phyloP scores from a whole-genome alignment of 2,113 vertebrate species.

The Tragelaphus buxtoni region DNA sequence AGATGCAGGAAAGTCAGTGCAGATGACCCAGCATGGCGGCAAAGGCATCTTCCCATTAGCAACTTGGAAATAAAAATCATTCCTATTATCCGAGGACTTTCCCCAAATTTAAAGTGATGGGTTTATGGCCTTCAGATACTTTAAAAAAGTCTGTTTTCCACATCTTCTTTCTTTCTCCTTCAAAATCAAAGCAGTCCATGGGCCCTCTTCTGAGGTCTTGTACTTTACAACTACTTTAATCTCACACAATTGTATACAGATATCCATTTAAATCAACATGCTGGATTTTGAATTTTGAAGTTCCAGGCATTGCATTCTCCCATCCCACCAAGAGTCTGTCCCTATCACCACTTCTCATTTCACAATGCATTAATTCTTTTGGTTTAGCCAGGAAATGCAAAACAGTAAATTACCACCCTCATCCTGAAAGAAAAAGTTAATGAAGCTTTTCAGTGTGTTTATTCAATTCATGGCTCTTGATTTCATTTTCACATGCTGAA shows the following conservation, averaged over 20 bases:
- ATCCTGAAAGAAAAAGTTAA: neutral
- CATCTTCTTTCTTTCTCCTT: neutral
- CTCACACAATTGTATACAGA: neutral
- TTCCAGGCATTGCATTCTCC: neutral
- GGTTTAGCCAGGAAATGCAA: neutral
- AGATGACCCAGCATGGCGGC: neutral
- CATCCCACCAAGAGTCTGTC: neutral
- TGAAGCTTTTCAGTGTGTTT: neutral
- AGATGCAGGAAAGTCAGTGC: neutral
- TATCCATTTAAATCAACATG: neutral
- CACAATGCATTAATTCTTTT: neutral
- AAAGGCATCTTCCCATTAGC: neutral
- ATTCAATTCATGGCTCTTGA: neutral
- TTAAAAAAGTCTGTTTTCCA: neutral
- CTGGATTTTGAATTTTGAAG: neutral
- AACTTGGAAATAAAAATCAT: neutral
- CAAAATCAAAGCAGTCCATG: neutral
- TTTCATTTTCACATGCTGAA: neutral
- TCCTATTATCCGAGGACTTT: neutral
- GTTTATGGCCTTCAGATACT: neutral
- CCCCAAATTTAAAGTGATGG: neutral
- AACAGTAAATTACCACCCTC: neutral
- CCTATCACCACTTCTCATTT: neutral
- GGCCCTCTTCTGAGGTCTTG: neutral
- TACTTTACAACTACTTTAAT: neutral